Percentiles rank a stretch among this genome's conserved stretches.
phyloP scores from a whole-genome alignment of 2,113 vertebrate genomes.

The Riparia riparia region DNA sequence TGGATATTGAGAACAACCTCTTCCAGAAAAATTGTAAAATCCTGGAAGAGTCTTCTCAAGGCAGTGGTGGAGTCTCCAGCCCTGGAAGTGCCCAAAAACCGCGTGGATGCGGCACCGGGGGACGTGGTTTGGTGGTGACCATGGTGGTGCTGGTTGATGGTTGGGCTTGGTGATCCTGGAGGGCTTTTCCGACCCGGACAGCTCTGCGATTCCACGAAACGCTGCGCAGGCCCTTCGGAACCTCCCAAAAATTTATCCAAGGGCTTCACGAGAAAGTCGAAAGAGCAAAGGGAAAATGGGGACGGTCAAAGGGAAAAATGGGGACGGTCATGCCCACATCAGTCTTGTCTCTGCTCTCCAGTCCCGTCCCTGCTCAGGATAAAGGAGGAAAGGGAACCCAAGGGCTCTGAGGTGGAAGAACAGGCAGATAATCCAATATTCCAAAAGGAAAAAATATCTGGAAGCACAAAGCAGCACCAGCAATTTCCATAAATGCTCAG shows the following conservation, averaged over 20 bases:
- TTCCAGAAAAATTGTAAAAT: neutral
- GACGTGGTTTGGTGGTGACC: neutral
- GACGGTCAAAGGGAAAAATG: neutral
- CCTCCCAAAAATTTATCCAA: neutral
- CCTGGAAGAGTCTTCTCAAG: neutral
- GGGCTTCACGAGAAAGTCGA: rapidly evolving
- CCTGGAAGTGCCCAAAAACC: neutral
- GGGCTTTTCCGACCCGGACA: neutral
- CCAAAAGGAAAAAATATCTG: neutral
- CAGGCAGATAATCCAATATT: neutral
- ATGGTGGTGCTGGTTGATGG: neutral
- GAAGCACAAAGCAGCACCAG: neutral
- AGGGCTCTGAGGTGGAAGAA: neutral
- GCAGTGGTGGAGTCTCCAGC: rapidly evolving
- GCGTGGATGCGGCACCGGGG: rapidly evolving
- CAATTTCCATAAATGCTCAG: neutral
- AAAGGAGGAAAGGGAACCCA: neutral
- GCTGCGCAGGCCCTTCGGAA: neutral
- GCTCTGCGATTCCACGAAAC: neutral
- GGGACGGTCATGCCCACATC: neutral
- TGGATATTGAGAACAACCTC: neutral
- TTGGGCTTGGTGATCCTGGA: neutral
- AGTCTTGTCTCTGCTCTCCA: neutral
- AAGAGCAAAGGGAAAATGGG: neutral
- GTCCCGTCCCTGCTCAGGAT: neutral